These are phyloP conservation scores for Conops quadrifasciatus DNA, from an alignment of 2,888 invertebrate species.

Conservation along the genomic window DNA sequence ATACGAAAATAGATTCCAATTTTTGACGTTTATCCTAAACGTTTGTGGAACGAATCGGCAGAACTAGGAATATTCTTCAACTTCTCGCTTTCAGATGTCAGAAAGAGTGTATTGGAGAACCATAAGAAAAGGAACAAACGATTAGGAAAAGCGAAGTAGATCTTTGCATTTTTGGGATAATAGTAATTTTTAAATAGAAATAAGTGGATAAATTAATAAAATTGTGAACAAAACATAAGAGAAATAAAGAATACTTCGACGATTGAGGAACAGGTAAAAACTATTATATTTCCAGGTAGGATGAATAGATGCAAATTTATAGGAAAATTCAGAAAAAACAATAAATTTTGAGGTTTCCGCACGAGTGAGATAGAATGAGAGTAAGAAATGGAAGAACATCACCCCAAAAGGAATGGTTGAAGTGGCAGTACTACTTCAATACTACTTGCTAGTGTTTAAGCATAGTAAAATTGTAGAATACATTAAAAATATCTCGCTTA, in stretches of 20 bases:
- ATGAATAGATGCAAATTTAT: conserved; percentile 15
- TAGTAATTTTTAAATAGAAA: conserved; percentile 1
- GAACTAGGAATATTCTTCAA: conserved; percentile 6
- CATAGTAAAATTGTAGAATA: too few species aligned
- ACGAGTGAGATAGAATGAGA: too few species aligned
- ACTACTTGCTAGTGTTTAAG: too few species aligned
- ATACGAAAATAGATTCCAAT: too few species aligned
- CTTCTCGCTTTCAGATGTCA: conserved; percentile 8
- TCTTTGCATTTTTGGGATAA: background rate
- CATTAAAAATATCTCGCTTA: too few species aligned
- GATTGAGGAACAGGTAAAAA: conserved; percentile 6
- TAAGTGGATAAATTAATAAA: conserved; percentile 8
- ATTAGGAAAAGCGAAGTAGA: background rate
- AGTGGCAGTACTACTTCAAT: too few species aligned
- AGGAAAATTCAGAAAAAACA: conserved; percentile 20
- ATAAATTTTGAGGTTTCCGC: background rate
- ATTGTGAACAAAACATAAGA: conserved; percentile 9
- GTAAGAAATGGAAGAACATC: too few species aligned
- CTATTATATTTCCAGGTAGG: background rate
- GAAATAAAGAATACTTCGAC: background rate
- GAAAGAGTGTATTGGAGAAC: too few species aligned
- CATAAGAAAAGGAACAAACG: conserved; percentile 3
- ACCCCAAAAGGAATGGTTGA: too few species aligned
- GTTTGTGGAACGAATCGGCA: conserved; percentile 19
- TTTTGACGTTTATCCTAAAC: conserved; percentile 13